phyloP scores from a whole-genome alignment of 1,140 invertebrate genomes.

The Bombus confusus region DNA sequence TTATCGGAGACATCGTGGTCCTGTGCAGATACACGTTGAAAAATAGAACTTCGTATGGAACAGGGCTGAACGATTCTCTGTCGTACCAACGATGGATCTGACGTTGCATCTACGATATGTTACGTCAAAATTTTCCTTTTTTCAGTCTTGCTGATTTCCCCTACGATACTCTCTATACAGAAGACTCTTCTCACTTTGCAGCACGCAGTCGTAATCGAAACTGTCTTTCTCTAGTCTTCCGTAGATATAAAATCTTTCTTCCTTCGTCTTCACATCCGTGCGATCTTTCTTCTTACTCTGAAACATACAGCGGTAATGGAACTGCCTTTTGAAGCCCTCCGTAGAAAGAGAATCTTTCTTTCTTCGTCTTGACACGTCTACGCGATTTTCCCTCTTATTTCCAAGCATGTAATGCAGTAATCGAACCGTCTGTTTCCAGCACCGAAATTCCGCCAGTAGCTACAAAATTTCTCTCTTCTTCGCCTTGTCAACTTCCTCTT shows the following conservation, averaged over 20 bases:
- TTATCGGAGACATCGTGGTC: neutral
- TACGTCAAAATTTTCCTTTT: too few species aligned
- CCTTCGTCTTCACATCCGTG: neutral
- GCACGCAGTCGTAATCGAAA: too few species aligned
- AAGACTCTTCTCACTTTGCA: too few species aligned
- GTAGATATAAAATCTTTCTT: neutral
- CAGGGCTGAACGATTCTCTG: neutral
- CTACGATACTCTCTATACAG: too few species aligned
- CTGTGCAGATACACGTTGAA: neutral
- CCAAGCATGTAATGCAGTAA: too few species aligned
- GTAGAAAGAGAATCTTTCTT: neutral
- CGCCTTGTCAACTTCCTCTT: too few species aligned
- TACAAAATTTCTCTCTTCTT: too few species aligned
- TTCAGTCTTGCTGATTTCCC: too few species aligned
- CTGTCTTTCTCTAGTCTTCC: too few species aligned
- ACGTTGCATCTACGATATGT: too few species aligned
- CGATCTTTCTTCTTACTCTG: neutral
- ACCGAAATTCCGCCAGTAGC: too few species aligned
- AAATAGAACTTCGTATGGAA: neutral
- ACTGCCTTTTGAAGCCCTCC: neutral
- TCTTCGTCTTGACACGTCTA: neutral
- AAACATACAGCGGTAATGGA: neutral
- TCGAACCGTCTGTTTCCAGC: too few species aligned
- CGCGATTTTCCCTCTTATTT: neutral
- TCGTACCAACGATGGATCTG: neutral